phyloP scores from a whole-genome alignment of 2,888 invertebrate species.

The Calliphora vomitoria region DNA sequence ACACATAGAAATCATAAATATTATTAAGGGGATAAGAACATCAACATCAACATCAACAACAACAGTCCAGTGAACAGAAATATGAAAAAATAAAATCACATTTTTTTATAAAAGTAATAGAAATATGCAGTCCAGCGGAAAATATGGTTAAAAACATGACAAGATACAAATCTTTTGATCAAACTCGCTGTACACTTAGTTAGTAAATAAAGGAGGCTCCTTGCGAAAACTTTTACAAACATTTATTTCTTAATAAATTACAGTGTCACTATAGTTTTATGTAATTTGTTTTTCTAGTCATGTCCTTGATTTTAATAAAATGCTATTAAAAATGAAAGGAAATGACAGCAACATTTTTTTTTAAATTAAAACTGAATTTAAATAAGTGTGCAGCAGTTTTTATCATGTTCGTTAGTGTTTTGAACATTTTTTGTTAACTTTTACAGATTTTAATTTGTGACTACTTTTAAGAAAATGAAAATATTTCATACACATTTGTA shows the following conservation, averaged over 20 bases:
- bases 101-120: conserved; percentile 40
- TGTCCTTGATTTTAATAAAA: conserved; percentile 21
- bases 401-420: no score
- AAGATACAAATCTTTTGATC: conserved; percentile 41
- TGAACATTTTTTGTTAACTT: no score
- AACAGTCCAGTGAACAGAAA: conserved; percentile 41
- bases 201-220: not conserved
- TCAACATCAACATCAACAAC: not conserved
- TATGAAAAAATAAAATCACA: not conserved
- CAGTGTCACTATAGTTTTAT: conserved; percentile 13
- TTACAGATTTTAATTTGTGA: no score
- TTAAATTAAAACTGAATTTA: not conserved
- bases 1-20: conserved; percentile 4
- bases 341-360: not conserved
- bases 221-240: conserved; percentile 30
- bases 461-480: no score
- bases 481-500: no score
- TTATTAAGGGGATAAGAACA: conserved; percentile 14
- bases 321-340: conserved; percentile 10
- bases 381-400: not conserved
- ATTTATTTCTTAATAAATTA: conserved; percentile 42
- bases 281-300: conserved; percentile 3
- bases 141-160: conserved; percentile 39
- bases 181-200: not conserved
- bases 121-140: conserved; percentile 58